These are phyloP conservation scores for Steatocranus sp. DNA, from an alignment of 2,797 vertebrate genomes.

Conservation along the genomic window DNA sequence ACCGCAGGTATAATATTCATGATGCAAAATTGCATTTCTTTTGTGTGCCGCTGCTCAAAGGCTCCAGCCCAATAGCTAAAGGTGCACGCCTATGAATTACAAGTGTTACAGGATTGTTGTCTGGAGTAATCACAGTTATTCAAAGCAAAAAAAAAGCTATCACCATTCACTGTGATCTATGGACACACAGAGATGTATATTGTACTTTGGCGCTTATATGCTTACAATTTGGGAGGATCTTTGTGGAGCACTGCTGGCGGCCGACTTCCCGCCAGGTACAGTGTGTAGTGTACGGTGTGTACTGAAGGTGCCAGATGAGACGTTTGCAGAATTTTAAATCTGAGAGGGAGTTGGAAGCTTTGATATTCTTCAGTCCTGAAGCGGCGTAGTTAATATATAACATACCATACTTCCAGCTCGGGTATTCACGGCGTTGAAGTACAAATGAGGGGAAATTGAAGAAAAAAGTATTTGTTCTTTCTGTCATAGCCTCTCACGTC, in stretches of 20 bases:
- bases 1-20: conserved; percentile 52
- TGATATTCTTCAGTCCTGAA: not conserved
- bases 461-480: not conserved
- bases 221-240: not conserved
- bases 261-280: not conserved
- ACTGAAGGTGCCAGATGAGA: not conserved
- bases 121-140: conserved; percentile 39
- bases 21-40: conserved; percentile 53
- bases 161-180: not conserved
- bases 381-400: not conserved
- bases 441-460: not conserved
- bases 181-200: not conserved
- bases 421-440: not conserved
- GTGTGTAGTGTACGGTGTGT: not conserved
- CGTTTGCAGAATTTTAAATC: not conserved
- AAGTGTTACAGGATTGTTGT: conserved; percentile 28
- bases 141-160: not conserved
- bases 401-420: not conserved
- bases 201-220: not conserved
- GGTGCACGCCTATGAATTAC: conserved; percentile 22
- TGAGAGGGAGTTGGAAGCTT: not conserved
- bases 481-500: not conserved
- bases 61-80: conserved; percentile 23
- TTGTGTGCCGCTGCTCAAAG: conserved; percentile 33
- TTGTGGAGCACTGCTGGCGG: not conserved